Evolutionary conservation across 2,797 vertebrate genomes (phyloP).

Genomic region (Lagorchestes hirsutus): DNA sequence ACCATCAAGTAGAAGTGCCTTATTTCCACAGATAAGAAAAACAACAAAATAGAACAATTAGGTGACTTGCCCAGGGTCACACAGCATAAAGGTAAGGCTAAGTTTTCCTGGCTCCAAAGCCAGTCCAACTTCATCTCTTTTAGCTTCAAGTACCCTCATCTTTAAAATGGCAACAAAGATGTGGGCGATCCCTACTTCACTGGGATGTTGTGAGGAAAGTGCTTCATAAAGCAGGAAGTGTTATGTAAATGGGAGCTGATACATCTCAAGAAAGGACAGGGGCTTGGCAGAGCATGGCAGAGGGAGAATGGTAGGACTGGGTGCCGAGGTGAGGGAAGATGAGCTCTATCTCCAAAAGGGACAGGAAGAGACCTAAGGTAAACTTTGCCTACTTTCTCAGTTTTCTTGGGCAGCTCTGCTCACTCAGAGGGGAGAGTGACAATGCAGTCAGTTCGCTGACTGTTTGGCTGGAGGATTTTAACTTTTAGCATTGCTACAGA

Average conservation of each 20-base stretch:
- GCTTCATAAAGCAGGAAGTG: neutral
- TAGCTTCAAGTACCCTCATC: neutral
- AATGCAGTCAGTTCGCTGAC: neutral
- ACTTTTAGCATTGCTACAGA: neutral
- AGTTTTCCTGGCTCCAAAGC: no score
- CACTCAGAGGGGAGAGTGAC: neutral
- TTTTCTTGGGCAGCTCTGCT: neutral
- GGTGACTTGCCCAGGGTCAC: neutral
- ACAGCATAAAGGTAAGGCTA: neutral
- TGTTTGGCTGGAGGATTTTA: neutral
- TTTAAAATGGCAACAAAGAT: neutral
- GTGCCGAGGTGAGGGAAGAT: neutral
- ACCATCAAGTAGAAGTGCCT: neutral
- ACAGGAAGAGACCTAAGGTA: neutral
- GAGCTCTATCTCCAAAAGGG: neutral
- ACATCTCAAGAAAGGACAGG: neutral
- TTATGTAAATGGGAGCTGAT: neutral
- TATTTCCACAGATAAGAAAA: neutral
- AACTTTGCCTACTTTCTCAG: neutral
- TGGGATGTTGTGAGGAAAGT: neutral
- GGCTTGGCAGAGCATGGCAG: neutral
- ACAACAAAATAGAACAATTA: neutral
- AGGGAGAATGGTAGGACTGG: neutral
- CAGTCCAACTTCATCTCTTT: neutral
- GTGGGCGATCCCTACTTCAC: rapidly evolving